phyloP scores from a whole-genome alignment of 92 coral and sea anemone species.

The Plumapathes pennacea region DNA sequence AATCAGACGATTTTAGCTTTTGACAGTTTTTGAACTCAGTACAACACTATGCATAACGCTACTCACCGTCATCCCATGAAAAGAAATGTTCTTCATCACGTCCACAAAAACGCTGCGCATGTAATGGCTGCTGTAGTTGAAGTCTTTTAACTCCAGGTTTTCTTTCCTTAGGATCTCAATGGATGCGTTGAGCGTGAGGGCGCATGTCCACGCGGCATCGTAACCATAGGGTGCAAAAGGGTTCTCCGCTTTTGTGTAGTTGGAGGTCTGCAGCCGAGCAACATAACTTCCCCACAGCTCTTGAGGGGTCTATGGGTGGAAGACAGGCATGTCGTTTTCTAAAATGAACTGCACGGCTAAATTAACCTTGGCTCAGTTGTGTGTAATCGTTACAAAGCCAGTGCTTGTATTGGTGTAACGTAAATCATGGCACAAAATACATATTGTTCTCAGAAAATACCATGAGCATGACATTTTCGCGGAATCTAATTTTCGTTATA shows the following conservation, averaged over 20 bases:
- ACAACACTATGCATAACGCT: no score
- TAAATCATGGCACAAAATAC: no score
- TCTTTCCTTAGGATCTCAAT: constrained; percentile 18
- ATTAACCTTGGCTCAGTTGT: no score
- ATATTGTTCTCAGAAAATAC: no score
- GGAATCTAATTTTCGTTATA: no score
- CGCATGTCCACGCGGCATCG: constrained; percentile 79
- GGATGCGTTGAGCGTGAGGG: constrained; percentile 59
- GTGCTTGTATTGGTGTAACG: no score
- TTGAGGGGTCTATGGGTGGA: constrained; percentile 39
- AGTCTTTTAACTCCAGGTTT: constrained; percentile 30
- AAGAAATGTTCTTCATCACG: constrained; percentile 50
- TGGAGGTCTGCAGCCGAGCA: constrained; percentile 23
- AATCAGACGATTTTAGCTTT: no score
- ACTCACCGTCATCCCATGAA: constrained; percentile 71
- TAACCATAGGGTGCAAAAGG: constrained; percentile 67
- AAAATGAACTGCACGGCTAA: no score
- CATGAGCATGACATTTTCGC: no score
- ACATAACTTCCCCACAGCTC: constrained; percentile 35
- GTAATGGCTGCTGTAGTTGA: constrained; percentile 45
- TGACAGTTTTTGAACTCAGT: neutral
- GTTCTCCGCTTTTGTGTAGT: constrained; percentile 32
- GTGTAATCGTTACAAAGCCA: no score
- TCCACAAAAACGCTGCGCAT: constrained; percentile 51
- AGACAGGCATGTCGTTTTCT: no score